A percentile compares a stretch with the other conserved stretches of the same genome.
Conservation (phyloP, 1,140 invertebrate species). For the Zelostemma sp. region DNA sequence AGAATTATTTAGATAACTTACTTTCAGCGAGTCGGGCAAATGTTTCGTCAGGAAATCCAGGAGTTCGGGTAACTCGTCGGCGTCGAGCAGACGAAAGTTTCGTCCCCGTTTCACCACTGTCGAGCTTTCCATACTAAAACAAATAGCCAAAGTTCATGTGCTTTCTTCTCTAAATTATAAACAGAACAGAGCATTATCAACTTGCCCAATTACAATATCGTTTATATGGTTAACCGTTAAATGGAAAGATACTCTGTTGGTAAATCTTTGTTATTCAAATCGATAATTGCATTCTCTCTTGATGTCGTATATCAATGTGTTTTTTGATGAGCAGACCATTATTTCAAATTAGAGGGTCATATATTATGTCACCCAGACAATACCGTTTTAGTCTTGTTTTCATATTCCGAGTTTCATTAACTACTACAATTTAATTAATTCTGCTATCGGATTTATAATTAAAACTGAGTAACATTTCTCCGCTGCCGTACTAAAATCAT, state of each 20-base stretch:
- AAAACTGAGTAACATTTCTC: too few species aligned
- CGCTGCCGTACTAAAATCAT: too few species aligned
- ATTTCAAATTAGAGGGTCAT: too few species aligned
- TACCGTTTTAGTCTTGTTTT: too few species aligned
- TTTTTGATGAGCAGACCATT: too few species aligned
- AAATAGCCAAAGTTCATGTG: constrained; percentile 29
- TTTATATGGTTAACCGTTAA: too few species aligned
- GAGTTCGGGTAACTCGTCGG: constrained; percentile 84
- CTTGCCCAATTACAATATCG: too few species aligned
- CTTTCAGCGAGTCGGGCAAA: constrained; percentile 87
- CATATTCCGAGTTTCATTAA: too few species aligned
- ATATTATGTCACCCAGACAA: too few species aligned
- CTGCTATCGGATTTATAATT: too few species aligned
- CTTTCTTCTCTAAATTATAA: neutral
- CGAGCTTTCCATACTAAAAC: constrained; percentile 65
- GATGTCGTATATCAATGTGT: neutral
- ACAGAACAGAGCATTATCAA: neutral
- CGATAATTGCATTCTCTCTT: neutral
- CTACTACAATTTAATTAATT: too few species aligned
- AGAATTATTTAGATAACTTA: constrained; percentile 54
- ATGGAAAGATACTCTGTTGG: too few species aligned
- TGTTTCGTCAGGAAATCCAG: constrained; percentile 80
- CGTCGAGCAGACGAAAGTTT: constrained; percentile 86
- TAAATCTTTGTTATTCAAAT: neutral
- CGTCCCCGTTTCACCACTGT: constrained; percentile 73